Conservation (phyloP, 2,113 vertebrate species). For the Myotis brandtii region DNA sequence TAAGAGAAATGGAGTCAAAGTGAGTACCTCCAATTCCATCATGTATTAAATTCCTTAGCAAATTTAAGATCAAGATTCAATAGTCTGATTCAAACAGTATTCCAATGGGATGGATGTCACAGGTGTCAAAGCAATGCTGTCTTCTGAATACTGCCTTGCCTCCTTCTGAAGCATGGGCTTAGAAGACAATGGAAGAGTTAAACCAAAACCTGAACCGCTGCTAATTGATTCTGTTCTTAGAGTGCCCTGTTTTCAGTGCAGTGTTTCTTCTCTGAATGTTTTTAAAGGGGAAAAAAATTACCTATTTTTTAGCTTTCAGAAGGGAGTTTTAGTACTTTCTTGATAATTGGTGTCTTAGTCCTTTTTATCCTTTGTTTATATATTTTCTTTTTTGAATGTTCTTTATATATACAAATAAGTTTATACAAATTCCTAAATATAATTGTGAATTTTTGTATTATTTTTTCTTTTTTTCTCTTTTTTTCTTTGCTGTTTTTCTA, state of each 20-base stretch:
- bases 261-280: not conserved
- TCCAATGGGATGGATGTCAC: not conserved
- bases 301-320: not conserved
- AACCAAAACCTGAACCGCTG: not conserved
- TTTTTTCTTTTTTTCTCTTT: not conserved
- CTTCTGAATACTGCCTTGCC: not conserved
- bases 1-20: conserved; percentile 98
- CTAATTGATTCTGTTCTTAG: not conserved
- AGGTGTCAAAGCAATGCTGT: not conserved
- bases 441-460: not conserved
- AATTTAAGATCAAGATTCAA: not conserved
- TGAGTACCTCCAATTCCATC: conserved; percentile 84
- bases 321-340: not conserved
- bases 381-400: not conserved
- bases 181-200: not conserved
- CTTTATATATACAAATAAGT: not conserved
- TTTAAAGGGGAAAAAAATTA: not conserved
- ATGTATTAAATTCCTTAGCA: not conserved
- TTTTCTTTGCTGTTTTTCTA: not conserved
- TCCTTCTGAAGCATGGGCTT: not conserved
- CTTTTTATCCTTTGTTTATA: not conserved
- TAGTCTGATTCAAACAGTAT: not conserved
- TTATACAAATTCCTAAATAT: not conserved
- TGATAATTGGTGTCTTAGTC: not conserved
- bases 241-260: not conserved